Evolutionary conservation across 2,113 vertebrate genomes (phyloP).

Genomic region (Nothocercus nigrocapillus): DNA sequence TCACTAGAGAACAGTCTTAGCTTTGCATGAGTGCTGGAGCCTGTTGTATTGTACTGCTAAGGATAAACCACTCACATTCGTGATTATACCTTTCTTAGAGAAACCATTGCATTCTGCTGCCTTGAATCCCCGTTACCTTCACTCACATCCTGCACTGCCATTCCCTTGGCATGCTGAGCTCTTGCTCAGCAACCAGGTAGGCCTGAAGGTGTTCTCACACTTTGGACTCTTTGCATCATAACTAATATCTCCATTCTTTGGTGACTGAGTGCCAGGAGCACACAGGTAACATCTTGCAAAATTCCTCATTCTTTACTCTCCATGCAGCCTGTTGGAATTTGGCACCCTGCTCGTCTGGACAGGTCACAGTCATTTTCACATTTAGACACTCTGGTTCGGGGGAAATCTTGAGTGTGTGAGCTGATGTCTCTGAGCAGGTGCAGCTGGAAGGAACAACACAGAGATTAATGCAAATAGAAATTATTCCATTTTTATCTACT

Average conservation of each 20-base stretch:
- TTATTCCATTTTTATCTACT: conserved; percentile 12
- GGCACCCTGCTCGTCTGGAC: background rate
- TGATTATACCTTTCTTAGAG: background rate
- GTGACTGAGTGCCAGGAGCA: background rate
- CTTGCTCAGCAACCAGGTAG: background rate
- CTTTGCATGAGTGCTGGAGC: background rate
- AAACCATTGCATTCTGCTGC: background rate
- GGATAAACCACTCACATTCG: rapidly evolving
- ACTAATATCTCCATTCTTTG: rapidly evolving
- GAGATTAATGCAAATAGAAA: background rate
- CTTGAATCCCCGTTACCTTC: background rate
- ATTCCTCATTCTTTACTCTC: background rate
- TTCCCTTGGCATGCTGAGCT: background rate
- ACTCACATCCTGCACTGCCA: rapidly evolving
- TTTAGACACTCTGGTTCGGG: rapidly evolving
- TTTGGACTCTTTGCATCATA: rapidly evolving
- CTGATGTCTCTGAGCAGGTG: background rate
- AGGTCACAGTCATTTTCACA: background rate
- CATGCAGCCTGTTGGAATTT: background rate
- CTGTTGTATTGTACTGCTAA: rapidly evolving
- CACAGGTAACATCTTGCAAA: background rate
- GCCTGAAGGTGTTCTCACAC: background rate
- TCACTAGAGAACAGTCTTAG: background rate
- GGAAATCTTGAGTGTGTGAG: background rate
- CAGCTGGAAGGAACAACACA: rapidly evolving